Base-by-base conservation (phyloP, 2,888 invertebrate species). In the Tachina grossa region DNA sequence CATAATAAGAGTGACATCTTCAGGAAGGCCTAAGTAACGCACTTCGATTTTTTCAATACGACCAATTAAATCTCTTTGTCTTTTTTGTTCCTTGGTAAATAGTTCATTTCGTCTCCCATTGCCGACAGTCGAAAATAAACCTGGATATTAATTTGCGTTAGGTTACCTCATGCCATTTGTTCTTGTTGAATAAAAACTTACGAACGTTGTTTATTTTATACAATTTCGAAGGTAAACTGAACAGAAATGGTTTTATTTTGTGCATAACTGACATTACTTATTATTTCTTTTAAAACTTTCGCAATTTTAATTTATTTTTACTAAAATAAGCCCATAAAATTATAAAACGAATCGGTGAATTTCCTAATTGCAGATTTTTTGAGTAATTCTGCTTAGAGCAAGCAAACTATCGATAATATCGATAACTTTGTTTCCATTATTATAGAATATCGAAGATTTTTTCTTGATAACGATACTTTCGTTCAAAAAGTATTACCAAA, bases 21-120 rank as follows among this genome's bases (percentile, higher is more conserved):
- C 95, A 0, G 96, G 96, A 0, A 95, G 90, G 0, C 97, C 97
- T 88, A 95, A 94, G 91, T 96, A 97, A 83, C 95, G 94, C 0
- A 99, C 96, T 92, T 97, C 95, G 77, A 99, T 97, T 93, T 99
- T 99, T 90, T 98, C 97, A 83, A 99, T 94, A 90, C 98, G 94
- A 0, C 97, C 97, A 11, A 98, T 94, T 14, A 94, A 93, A 47
- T 95, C 94, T 61, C 93, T 91, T 91, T 98, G 98, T 0, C 96
- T 94, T 86, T 95, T 94, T 90, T 95, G 95, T 91, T 99, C 98
- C 57, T 95, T 91, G 5, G 95, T 93, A 90, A 98, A 99, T 14
- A 98, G 90, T 71, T 95, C 94, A 92, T 95, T 95, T 77, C 95
- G 95, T 41, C 94, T 93, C 75, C 94, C 93, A 74, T 93, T 92